Evolutionary conservation across 2,888 invertebrate species (phyloP).

Genomic region (Scrobipalpa costella): DNA sequence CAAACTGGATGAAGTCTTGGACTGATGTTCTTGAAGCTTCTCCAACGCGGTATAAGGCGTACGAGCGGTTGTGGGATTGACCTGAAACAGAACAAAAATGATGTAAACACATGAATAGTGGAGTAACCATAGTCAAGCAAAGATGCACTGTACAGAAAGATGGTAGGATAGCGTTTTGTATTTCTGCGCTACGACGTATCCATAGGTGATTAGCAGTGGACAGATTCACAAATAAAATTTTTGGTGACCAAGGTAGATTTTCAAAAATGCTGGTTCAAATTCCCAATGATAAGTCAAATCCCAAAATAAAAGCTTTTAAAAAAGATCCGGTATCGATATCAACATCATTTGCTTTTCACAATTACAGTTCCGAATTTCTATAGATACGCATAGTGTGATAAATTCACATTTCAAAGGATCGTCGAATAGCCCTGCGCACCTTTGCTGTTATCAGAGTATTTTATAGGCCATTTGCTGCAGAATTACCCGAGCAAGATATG

Average conservation of each 20-base stretch:
- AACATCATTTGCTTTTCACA: too few relatives aligned
- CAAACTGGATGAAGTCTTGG: constrained; percentile 91
- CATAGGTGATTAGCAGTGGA: too few relatives aligned
- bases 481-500: constrained; percentile 57
- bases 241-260: too few relatives aligned
- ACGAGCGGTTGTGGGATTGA: constrained; percentile 91
- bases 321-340: too few relatives aligned
- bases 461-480: constrained; percentile 55
- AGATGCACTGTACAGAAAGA: too few relatives aligned
- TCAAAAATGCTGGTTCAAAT: too few relatives aligned
- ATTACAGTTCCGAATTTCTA: too few relatives aligned
- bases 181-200: too few relatives aligned
- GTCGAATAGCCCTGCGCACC: constrained; percentile 27
- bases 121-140: not conserved
- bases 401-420: not conserved
- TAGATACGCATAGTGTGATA: not conserved
- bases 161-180: too few relatives aligned
- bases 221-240: too few relatives aligned
- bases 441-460: constrained; percentile 55
- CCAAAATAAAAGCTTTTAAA: too few relatives aligned
- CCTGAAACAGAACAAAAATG: constrained; percentile 83
- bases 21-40: constrained; percentile 87
- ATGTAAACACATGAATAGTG: not conserved
- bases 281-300: too few relatives aligned
- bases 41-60: constrained; percentile 89